Evolutionary conservation across 2,888 invertebrate species (phyloP), one percentile per base, ranked within the genome.

Genomic region (Salticus scenicus): DNA sequence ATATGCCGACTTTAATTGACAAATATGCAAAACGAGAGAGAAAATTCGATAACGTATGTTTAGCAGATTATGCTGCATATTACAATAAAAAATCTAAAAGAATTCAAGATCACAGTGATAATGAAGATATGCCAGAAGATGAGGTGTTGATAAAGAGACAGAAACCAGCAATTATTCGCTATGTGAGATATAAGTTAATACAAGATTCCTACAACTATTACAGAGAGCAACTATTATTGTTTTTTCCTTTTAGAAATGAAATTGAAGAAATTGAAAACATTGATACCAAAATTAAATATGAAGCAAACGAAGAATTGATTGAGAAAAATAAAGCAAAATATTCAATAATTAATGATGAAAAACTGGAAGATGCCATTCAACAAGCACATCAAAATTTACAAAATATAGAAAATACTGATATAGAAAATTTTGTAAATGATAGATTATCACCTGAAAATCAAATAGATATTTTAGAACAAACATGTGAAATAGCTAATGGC

Each of bases 1-100:
- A n/a, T 20, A 57, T 57, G 7, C 10, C 7, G 7, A 17, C 4
- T 20, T 7, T 57, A 7, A 10, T 57, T n/a, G 24, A 17, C 7
- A 57, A 57, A 20, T 57, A 57, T 20, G n/a, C 10, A 10, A 57
- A 57, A 27, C 7, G 4, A 1, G 0, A 7, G 0, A 0, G 0
- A 66, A 0, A 8, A 0, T 0, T 66, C 12, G 28, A 28, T 27
- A 12, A 28, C 24, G 28, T 17, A 28, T 66, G 66, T 28, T 0
- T 28, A 66, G 66, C 66, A 66, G 66, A 66, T 66, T 66, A 27
- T 66, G 66, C 24, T 57, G 5, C 57, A 17, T 10, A 14, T 14
- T 41, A 41, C 14, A 10, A 8, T 10, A 41, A 41, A 41, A 41
- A 14, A n/a, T n/a, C n/a, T n/a, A n/a, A n/a, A n/a, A n/a, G n/a